Conservation (phyloP, 2,113 vertebrate genomes). For the Saccopteryx bilineata region DNA sequence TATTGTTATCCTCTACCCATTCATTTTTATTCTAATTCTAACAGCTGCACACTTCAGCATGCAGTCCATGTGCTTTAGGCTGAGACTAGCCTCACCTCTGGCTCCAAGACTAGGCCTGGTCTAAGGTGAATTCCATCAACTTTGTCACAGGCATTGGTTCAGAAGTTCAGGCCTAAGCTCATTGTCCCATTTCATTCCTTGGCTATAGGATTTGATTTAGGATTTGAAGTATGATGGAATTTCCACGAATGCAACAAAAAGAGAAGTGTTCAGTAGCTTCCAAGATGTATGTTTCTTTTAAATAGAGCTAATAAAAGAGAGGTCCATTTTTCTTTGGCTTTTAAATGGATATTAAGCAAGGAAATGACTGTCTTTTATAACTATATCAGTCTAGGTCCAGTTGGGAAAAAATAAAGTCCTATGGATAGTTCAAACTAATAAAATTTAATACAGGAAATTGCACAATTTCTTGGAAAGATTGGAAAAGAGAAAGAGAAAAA, state of each 20-base stretch:
- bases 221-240: background rate
- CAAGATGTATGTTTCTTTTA: slow-evolving; percentile 24
- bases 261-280: background rate
- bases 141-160: background rate
- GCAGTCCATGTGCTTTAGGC: background rate
- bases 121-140: background rate
- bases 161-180: background rate
- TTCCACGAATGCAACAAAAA: background rate
- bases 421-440: background rate
- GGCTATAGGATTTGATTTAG: background rate
- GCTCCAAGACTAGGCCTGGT: background rate
- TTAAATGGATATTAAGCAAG: slow-evolving; percentile 17
- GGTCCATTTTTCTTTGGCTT: background rate
- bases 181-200: background rate
- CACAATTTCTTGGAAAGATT: background rate
- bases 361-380: slow-evolving; percentile 29
- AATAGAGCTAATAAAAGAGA: slow-evolving; percentile 24
- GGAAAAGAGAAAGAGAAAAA: background rate
- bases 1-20: background rate
- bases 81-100: background rate
- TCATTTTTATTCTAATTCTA: background rate
- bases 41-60: background rate
- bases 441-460: background rate
- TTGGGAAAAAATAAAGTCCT: slow-evolving; percentile 1
- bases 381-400: background rate